Evolutionary conservation across 2,113 vertebrate genomes (phyloP), one percentile per base, ranked within the genome.

Genomic region (Mellivora capensis): DNA sequence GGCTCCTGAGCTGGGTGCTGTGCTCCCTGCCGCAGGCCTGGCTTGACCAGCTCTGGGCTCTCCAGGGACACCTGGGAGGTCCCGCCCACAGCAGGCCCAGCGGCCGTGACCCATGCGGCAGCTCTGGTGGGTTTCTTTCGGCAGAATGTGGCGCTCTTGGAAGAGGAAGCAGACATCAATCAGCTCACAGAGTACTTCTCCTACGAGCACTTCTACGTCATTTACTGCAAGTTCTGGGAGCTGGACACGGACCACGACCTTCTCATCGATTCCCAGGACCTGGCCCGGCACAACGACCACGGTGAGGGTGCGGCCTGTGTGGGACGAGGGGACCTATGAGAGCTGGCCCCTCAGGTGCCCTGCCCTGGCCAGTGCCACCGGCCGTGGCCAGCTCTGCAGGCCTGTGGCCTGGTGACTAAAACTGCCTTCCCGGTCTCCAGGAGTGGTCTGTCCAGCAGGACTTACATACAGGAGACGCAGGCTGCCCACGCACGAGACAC

Each of bases 181-280:
- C 99, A 99, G 98, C 98, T 99, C 97, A 99, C 99, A 0, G 99
- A 99, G 39, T 99, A 99, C 97, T 99, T 99, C 98, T 99, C 99
- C 81, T 99, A 99, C 14, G 99, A 99, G 98, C 99, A 99, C 95
- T 99, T 99, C 98, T 99, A 99, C 23, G 99, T 99, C 67, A 99
- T 99, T 97, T 99, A 99, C 98, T 99, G 99, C 98, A 99, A 99
- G 98, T 99, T 99, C 98, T 99, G 99, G 99, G 99, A 99, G 99
- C 98, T 99, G 95, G 99, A 99, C 98, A 99, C 99, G 0, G 99
- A 99, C 98, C 99, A 99, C 3, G 99, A 99, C 98, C 99, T 99
- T 79, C 99, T 99, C 98, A 99, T 99, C 34, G 99, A 99, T 98
- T 98, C 99, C 95, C 99, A 98, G 94, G 99, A 99, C 98, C 98